Conservation (phyloP, 2,113 vertebrate species). For the Vimba vimba region DNA sequence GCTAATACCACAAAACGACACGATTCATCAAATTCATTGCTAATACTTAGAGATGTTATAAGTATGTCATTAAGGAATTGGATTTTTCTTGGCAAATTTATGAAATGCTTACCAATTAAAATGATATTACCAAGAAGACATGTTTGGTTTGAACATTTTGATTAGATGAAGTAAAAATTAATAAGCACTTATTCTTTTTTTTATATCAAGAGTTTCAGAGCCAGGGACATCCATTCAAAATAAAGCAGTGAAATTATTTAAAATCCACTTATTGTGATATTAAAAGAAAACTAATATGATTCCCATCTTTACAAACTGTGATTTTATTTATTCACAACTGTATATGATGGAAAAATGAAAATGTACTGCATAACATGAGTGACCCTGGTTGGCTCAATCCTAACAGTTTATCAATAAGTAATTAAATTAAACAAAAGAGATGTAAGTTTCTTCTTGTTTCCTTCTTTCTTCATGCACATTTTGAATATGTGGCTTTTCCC, state of each 20-base stretch:
- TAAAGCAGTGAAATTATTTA: too few species aligned
- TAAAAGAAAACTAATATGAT: too few species aligned
- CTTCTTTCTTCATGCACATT: conserved; percentile 27
- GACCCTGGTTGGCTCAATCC: not conserved
- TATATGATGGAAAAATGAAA: not conserved
- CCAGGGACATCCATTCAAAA: too few species aligned
- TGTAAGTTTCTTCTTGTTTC: conserved; percentile 21
- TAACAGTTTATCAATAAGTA: conserved; percentile 21
- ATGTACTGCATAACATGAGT: not conserved
- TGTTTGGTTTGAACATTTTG: not conserved
- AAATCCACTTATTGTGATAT: not conserved
- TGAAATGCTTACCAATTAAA: conserved; percentile 8
- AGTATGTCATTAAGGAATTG: not conserved
- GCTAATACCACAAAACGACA: not conserved
- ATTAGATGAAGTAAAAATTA: not conserved
- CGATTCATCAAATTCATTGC: not conserved
- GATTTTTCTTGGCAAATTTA: not conserved
- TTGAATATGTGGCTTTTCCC: conserved; percentile 37
- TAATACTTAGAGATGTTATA: not conserved
- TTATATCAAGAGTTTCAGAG: too few species aligned
- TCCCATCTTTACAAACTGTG: too few species aligned
- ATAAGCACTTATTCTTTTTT: not conserved
- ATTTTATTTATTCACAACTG: not conserved
- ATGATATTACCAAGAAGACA: not conserved
- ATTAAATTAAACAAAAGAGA: conserved; percentile 4